A percentile compares a stretch with the other conserved stretches of the same genome.
Conservation (phyloP, 2,113 vertebrate genomes). For the Romanogobio albipinnatus region DNA sequence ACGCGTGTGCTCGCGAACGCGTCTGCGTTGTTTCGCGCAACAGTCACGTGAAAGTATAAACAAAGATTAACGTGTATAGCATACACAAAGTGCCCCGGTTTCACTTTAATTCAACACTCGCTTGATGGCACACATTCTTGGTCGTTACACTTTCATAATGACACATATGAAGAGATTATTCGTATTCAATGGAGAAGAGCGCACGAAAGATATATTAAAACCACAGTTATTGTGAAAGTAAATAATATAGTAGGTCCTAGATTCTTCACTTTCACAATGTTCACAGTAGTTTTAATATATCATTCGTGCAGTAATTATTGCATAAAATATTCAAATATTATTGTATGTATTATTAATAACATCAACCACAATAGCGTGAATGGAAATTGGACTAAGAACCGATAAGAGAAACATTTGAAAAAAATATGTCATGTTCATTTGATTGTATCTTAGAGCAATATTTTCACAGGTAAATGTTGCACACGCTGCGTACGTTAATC, state of each 20-base stretch:
- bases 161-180: not conserved
- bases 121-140: not conserved
- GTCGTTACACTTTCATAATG: not conserved
- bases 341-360: not conserved
- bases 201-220: not conserved
- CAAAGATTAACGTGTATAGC: not conserved
- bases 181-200: not conserved
- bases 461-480: not conserved
- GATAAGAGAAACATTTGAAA: not conserved
- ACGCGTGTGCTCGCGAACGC: not conserved
- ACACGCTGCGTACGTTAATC: not conserved
- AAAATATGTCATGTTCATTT: not conserved
- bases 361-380: not conserved
- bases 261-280: too few species aligned
- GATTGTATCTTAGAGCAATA: too few species aligned
- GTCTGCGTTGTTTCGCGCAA: not conserved
- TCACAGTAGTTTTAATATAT: too few species aligned
- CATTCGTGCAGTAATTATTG: too few species aligned
- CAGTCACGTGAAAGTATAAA: constrained; percentile 20
- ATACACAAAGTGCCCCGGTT: not conserved
- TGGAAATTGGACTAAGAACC: not conserved
- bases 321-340: not conserved
- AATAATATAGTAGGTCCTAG: too few species aligned
- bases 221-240: not conserved
- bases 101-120: not conserved